Evolutionary conservation across 2,113 vertebrate genomes (phyloP), one percentile per base, ranked within the genome.

Genomic region (Oncorhynchus keta): DNA sequence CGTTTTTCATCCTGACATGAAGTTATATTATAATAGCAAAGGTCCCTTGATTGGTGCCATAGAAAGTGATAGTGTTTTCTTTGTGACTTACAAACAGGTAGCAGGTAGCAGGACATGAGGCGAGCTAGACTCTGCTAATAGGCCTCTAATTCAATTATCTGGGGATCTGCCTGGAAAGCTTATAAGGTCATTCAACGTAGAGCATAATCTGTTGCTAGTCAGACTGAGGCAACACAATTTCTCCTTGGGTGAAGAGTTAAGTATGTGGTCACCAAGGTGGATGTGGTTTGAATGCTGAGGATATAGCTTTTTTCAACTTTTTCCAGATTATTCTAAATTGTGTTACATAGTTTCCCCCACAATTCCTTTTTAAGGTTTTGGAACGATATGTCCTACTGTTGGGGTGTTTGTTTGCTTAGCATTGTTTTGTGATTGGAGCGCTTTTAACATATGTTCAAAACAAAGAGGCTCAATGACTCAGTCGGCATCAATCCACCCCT

Each of bases 121-220:
- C 76, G 80, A 66, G 24, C 32, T 82, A 79, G 73, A 73, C 28
- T 35, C 78, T 84, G 81, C 76, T 76, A 85, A 89, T 85, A 77
- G 80, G 84, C 78, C 62, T 51, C 48, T 91, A 88, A 92, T 76
- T 76, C 87, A 70, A 83, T 87, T 83, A 85, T 81, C 77, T 81
- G 79, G 51, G 67, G 66, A 84, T 85, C 83, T 80, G 80, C 78
- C 78, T 74, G 61, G 79, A 76, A 57, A 48, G 87, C 80, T 89
- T 85, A 82, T 39, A 18, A 69, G 32, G 45, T 81, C 78, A 12
- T 81, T 55, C 68, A 68, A 32, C 5, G 74, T 51, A 75, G 73
- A 72, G 75, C 2, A 76, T 9, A 20, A 66, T 71, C 0, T 12
- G 72, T 16, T 26, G 48, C 79, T n/a, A 55, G 13, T 49, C 4